Percentiles rank a stretch among this genome's conserved stretches.
These are phyloP conservation scores for Pterois miles DNA, from an alignment of 2,797 vertebrate species.

Conservation along the genomic window DNA sequence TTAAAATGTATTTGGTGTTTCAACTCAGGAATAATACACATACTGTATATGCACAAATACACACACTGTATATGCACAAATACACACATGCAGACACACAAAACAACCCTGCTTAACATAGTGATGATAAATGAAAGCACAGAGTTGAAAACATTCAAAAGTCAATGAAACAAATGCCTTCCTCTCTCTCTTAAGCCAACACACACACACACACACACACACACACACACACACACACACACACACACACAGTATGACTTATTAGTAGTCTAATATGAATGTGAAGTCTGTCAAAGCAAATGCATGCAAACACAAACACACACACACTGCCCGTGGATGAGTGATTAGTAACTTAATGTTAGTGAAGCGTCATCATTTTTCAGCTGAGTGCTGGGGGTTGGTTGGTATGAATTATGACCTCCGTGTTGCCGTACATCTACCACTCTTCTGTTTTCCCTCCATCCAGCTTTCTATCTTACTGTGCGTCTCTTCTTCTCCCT, in stretches of 20 bases:
- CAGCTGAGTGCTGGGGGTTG: constrained; percentile 62
- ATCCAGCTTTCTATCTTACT: constrained; percentile 15
- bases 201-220: background rate
- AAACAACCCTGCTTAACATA: background rate
- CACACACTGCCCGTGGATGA: constrained; percentile 48
- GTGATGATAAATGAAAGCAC: constrained; percentile 33
- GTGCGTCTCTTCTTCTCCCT: constrained; percentile 15
- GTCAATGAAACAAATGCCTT: constrained; percentile 32
- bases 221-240: constrained; percentile 10
- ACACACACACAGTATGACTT: constrained; percentile 33
- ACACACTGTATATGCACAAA: constrained; percentile 4
- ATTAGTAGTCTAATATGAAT: constrained; percentile 57
- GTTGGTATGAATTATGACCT: constrained; percentile 71
- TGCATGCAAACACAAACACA: constrained; percentile 40
- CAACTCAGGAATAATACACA: background rate
- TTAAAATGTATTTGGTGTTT: background rate
- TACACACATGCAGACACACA: background rate
- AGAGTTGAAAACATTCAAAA: constrained; percentile 38
- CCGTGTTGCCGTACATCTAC: constrained; percentile 44
- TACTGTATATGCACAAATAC: constrained; percentile 1
- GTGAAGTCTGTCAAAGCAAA: constrained; percentile 53
- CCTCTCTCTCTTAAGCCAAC: background rate
- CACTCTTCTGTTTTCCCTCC: constrained; percentile 28
- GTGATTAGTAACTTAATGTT: constrained; percentile 73
- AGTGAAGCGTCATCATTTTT: constrained; percentile 73